These are phyloP conservation scores for Emmelina monodactyla DNA, from an alignment of 2,888 invertebrate genomes.

Conservation along the genomic window DNA sequence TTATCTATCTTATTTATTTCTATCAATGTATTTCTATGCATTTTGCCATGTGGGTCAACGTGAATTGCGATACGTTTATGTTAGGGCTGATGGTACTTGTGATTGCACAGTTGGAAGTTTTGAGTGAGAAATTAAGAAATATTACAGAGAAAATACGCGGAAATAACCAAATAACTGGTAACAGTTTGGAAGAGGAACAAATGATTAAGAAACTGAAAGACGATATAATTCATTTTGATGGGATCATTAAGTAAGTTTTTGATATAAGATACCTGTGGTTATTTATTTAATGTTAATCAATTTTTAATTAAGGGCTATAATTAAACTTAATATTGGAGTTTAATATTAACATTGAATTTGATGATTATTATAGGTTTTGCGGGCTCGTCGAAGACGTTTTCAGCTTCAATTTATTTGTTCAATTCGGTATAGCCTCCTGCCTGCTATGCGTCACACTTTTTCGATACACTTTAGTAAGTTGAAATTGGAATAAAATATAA, in stretches of 20 bases:
- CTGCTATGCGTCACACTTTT: slow-evolving; percentile 41
- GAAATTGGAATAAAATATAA: too few relatives aligned
- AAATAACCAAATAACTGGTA: neutral
- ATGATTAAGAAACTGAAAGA: neutral
- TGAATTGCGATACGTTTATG: slow-evolving; percentile 35
- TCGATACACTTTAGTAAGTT: slow-evolving; percentile 40
- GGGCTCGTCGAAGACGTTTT: slow-evolving; percentile 29
- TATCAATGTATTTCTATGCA: slow-evolving; percentile 34
- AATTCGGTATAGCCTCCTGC: slow-evolving; percentile 34
- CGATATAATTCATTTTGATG: neutral
- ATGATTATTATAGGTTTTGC: slow-evolving; percentile 33
- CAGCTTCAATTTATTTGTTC: slow-evolving; percentile 30
- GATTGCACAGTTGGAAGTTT: slow-evolving; percentile 22
- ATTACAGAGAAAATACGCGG: slow-evolving; percentile 18
- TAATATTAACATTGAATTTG: too few relatives aligned
- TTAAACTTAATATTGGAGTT: neutral
- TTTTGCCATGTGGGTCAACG: slow-evolving; percentile 27
- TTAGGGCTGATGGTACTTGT: slow-evolving; percentile 10
- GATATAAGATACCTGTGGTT: too few relatives aligned
- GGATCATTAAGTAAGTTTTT: neutral
- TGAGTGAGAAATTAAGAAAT: slow-evolving; percentile 27
- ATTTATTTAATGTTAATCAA: neutral
- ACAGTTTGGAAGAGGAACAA: neutral
- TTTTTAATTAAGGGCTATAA: neutral
- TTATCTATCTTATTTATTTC: slow-evolving; percentile 29